Conservation (phyloP, 1,140 invertebrate genomes). For the Brachionus angularis region DNA sequence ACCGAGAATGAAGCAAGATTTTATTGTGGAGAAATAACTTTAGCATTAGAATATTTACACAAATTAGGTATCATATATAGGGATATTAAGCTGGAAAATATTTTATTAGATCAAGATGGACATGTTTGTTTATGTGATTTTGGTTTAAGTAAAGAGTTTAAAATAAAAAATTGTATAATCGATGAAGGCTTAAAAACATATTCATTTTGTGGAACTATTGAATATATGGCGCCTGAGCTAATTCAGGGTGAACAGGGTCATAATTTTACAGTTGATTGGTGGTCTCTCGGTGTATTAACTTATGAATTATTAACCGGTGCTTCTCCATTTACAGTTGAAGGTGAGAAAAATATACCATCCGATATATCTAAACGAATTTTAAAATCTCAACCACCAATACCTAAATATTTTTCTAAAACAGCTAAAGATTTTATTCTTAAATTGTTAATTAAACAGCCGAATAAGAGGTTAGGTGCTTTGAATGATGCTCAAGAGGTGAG, state of each 20-base stretch:
- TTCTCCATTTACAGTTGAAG: conserved; percentile 56
- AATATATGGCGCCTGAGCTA: conserved; percentile 96
- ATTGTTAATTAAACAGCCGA: conserved; percentile 81
- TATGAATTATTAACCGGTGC: conserved; percentile 39
- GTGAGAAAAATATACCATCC: conserved; percentile 54
- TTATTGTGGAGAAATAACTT: conserved; percentile 95
- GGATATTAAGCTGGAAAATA: conserved; percentile 96
- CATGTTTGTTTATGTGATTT: conserved; percentile 98
- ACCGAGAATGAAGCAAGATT: conserved; percentile 93
- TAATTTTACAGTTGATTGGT: conserved; percentile 85
- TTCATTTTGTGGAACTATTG: conserved; percentile 95
- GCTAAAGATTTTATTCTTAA: conserved; percentile 68
- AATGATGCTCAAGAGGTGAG: conserved; percentile 78
- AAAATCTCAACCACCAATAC: conserved; percentile 73
- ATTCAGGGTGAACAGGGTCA: conserved; percentile 85
- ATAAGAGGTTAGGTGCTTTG: conserved; percentile 74
- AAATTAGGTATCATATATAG: conserved; percentile 94
- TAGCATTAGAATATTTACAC: conserved; percentile 95
- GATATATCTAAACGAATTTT: conserved; percentile 66
- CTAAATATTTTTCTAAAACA: conserved; percentile 65
- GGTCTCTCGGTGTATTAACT: conserved; percentile 66
- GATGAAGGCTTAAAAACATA: background rate
- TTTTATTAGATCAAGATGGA: conserved; percentile 92
- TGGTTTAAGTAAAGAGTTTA: conserved; percentile 88
- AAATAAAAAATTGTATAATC: conserved; percentile 46